A percentile compares a stretch with the other conserved stretches of the same genome.
These are phyloP conservation scores for Odocoileus hemionus DNA, from an alignment of 2,113 vertebrate species.

Conservation along the genomic window DNA sequence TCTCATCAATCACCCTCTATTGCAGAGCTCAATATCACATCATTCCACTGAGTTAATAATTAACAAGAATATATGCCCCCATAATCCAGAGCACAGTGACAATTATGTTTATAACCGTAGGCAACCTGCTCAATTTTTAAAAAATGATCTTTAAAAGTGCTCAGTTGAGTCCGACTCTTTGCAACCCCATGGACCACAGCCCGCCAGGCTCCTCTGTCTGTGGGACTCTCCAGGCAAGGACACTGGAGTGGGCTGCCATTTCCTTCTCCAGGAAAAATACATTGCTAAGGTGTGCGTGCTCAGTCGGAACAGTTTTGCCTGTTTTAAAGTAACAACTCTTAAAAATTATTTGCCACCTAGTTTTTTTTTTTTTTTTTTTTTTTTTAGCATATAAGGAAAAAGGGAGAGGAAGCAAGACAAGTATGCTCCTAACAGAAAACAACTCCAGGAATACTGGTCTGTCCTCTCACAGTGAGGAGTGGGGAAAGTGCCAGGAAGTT, in stretches of 20 bases:
- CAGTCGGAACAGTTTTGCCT: background rate
- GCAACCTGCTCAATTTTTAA: background rate
- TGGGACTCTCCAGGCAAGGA: background rate
- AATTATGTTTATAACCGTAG: background rate
- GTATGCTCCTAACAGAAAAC: background rate
- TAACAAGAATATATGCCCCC: background rate
- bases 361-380: background rate
- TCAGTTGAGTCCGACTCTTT: background rate
- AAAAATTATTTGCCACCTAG: background rate
- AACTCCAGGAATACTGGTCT: background rate
- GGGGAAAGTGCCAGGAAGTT: background rate
- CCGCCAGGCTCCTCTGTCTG: background rate
- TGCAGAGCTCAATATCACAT: background rate
- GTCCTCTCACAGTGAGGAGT: background rate
- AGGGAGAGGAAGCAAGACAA: background rate
- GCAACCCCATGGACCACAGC: background rate
- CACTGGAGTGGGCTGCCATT: background rate
- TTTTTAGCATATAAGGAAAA: background rate
- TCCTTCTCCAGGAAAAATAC: background rate
- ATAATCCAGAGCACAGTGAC: background rate
- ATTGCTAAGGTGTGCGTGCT: background rate
- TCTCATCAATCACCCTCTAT: background rate
- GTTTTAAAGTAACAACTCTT: background rate
- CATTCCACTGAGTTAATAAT: background rate
- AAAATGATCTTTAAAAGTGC: background rate